Evolutionary conservation across 2,797 vertebrate species (phyloP).

Genomic region (Helostoma temminkii): DNA sequence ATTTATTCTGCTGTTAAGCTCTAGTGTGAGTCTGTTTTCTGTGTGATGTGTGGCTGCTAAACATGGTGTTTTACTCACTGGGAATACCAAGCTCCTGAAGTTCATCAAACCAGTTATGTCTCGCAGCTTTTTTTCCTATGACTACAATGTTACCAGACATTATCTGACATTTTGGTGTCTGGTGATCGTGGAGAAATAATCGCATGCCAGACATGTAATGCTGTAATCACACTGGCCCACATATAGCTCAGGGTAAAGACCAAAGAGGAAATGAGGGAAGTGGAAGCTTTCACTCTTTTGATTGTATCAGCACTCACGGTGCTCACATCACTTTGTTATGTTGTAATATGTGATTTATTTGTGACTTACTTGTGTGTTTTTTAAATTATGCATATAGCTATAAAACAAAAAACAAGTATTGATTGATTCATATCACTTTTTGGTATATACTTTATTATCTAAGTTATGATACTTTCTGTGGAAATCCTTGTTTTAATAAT

Average conservation of each 20-base stretch:
- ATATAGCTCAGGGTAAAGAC: conserved; percentile 26
- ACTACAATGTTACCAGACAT: neutral
- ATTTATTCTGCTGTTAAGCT: conserved; percentile 21
- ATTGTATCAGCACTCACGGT: conserved; percentile 37
- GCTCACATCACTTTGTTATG: conserved; percentile 8
- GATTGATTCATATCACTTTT: neutral
- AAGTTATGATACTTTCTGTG: conserved; percentile 41
- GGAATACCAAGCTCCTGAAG: neutral
- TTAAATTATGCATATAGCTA: conserved; percentile 13
- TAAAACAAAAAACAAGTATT: conserved; percentile 13
- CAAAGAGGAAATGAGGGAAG: conserved; percentile 17
- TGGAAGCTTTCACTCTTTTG: conserved; percentile 11
- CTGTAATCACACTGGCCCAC: conserved; percentile 3
- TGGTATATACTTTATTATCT: conserved; percentile 23
- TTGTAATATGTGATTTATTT: neutral
- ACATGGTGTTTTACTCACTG: neutral
- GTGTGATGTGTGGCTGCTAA: conserved; percentile 4
- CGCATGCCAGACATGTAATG: conserved; percentile 10
- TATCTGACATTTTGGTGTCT: neutral
- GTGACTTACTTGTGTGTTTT: neutral
- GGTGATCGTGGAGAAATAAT: neutral
- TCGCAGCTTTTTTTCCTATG: neutral
- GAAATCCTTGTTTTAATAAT: conserved; percentile 19
- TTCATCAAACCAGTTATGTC: neutral
- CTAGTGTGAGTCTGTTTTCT: conserved; percentile 11